Percentiles rank a stretch among this genome's conserved stretches.
phyloP scores from a whole-genome alignment of 2,797 vertebrate genomes.

The Chelmon rostratus region DNA sequence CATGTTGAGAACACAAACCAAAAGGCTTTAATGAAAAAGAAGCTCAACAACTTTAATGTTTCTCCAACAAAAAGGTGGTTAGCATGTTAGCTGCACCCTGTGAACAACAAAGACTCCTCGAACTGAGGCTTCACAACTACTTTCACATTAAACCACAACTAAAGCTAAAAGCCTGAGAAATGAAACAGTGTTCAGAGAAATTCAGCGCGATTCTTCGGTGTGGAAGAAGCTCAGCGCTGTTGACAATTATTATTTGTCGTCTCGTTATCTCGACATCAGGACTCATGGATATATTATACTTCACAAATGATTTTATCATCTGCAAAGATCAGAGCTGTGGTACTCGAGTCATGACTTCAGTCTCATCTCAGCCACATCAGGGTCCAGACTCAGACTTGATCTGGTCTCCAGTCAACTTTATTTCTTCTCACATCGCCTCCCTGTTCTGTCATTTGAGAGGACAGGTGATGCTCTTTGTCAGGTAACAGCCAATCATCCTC shows the following conservation, averaged over 20 bases:
- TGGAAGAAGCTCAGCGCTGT: conserved; percentile 3
- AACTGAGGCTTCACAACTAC: neutral
- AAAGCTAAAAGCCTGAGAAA: neutral
- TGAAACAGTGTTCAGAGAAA: conserved; percentile 6
- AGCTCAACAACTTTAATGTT: neutral
- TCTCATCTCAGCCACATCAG: too few relatives aligned
- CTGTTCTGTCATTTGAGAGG: too few relatives aligned
- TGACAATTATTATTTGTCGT: neutral
- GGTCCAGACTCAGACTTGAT: too few relatives aligned
- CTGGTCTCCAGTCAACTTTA: too few relatives aligned
- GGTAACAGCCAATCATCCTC: too few relatives aligned
- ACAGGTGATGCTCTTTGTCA: too few relatives aligned
- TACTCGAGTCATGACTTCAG: too few relatives aligned
- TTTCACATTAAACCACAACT: conserved; percentile 7
- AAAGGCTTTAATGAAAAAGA: neutral
- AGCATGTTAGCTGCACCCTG: neutral
- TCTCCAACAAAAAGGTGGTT: neutral
- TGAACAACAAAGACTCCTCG: neutral
- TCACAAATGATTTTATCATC: too few relatives aligned
- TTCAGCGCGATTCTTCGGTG: neutral
- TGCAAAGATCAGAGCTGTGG: too few relatives aligned
- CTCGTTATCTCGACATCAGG: neutral
- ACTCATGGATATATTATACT: too few relatives aligned
- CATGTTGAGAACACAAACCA: too few relatives aligned
- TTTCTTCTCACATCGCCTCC: too few relatives aligned